A percentile compares a stretch with the other conserved stretches of the same genome.
Evolutionary conservation across 2,888 invertebrate genomes (phyloP).

Genomic region (Adelphocoris suturalis): DNA sequence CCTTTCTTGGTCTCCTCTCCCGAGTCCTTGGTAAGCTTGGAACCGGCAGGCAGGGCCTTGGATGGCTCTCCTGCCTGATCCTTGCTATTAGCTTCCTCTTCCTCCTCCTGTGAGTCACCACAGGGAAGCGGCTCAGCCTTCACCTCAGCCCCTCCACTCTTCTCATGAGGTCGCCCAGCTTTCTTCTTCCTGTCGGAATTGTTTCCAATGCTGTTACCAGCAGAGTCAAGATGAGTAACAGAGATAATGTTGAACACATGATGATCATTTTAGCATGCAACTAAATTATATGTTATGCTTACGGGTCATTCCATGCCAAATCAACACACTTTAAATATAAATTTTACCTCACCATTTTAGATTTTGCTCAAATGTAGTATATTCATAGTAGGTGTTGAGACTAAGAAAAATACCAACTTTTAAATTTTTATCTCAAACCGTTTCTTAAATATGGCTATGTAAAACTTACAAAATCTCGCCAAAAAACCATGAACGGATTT

Average conservation of each 20-base stretch:
- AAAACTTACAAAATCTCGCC: too few relatives aligned
- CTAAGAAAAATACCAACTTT: too few relatives aligned
- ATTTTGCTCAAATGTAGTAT: too few relatives aligned
- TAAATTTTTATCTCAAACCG: too few relatives aligned
- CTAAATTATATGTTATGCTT: too few relatives aligned
- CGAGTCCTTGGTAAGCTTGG: background rate
- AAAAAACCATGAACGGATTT: too few relatives aligned
- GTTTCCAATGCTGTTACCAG: slow-evolving; percentile 17
- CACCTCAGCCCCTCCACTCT: background rate
- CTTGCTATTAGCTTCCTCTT: background rate
- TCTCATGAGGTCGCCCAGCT: slow-evolving; percentile 3
- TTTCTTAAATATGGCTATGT: too few relatives aligned
- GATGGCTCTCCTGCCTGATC: background rate
- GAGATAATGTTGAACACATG: background rate
- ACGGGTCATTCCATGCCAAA: too few relatives aligned
- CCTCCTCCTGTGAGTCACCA: background rate
- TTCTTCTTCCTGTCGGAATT: slow-evolving; percentile 11
- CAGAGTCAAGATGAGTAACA: background rate
- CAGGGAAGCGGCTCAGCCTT: background rate
- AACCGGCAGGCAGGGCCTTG: background rate
- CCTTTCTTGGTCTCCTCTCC: slow-evolving; percentile 15
- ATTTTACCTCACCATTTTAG: too few relatives aligned
- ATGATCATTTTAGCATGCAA: too few relatives aligned
- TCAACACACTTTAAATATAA: too few relatives aligned
- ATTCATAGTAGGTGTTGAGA: too few relatives aligned